A percentile compares a stretch with the other conserved stretches of the same genome.
Conservation (phyloP, 1,140 invertebrate genomes). For the Diuraphis noxia region DNA sequence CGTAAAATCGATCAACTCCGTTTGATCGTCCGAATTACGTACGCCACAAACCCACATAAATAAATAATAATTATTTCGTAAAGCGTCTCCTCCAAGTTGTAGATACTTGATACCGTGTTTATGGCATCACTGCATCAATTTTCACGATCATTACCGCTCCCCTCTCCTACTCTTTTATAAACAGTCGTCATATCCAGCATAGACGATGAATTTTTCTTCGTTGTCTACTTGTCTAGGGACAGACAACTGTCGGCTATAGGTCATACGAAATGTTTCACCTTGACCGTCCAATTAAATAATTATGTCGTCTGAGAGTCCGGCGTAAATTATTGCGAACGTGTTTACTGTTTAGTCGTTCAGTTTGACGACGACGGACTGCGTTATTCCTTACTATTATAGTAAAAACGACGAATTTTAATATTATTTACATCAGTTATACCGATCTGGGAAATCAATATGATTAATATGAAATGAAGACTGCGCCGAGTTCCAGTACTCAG, state of each 20-base stretch:
- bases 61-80: background rate
- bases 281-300: slow-evolving; percentile 46
- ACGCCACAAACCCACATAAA: background rate
- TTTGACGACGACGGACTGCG: background rate
- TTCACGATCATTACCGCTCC: background rate
- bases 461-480: too few species aligned
- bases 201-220: background rate
- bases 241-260: background rate
- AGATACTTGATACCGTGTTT: background rate
- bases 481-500: too few species aligned
- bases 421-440: background rate
- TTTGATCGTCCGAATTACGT: background rate
- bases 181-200: background rate
- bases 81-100: background rate
- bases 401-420: background rate
- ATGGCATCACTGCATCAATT: background rate
- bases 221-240: too few species aligned
- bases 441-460: background rate
- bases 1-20: background rate
- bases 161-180: background rate
- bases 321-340: background rate
- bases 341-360: background rate
- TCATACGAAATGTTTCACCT: slow-evolving; percentile 31
- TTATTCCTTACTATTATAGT: background rate
- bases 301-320: background rate